Conservation (phyloP, 1,140 invertebrate species). For the Solenopsis invicta region DNA sequence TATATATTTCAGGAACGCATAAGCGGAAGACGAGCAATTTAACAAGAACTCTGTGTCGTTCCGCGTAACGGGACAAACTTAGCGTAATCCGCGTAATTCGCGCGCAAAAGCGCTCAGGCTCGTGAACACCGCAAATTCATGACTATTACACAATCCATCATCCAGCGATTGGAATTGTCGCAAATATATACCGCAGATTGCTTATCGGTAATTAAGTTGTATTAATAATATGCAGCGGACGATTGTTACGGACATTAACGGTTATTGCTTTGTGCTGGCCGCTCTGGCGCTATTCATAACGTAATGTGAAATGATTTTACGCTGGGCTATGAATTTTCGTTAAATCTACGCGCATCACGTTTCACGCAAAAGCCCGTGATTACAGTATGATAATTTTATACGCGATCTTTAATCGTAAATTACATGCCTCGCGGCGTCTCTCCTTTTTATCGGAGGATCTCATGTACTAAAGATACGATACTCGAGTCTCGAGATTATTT, state of each 20-base stretch:
- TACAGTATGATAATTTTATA: slow-evolving; percentile 29
- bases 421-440: not conserved
- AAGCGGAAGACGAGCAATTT: slow-evolving; percentile 35
- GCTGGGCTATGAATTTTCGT: not conserved
- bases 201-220: slow-evolving; percentile 55
- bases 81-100: slow-evolving; percentile 41
- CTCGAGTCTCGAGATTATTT: slow-evolving; percentile 17
- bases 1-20: not conserved
- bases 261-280: slow-evolving; percentile 33
- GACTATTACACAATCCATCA: slow-evolving; percentile 3
- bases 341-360: not conserved
- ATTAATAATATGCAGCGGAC: slow-evolving; percentile 46
- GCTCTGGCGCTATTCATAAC: not conserved
- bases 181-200: slow-evolving; percentile 38
- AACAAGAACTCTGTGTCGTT: slow-evolving; percentile 46
- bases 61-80: slow-evolving; percentile 46
- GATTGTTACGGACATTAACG: slow-evolving; percentile 31
- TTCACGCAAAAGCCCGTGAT: not conserved
- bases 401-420: not conserved
- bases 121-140: slow-evolving; percentile 17
- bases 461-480: not conserved
- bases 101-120: slow-evolving; percentile 15
- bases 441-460: not conserved
- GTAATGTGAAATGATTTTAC: slow-evolving; percentile 15
- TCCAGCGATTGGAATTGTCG: slow-evolving; percentile 17